Percentiles rank a stretch among this genome's conserved stretches.
Evolutionary conservation across 2,888 invertebrate species (phyloP).

Genomic region (Smittia sp.): DNA sequence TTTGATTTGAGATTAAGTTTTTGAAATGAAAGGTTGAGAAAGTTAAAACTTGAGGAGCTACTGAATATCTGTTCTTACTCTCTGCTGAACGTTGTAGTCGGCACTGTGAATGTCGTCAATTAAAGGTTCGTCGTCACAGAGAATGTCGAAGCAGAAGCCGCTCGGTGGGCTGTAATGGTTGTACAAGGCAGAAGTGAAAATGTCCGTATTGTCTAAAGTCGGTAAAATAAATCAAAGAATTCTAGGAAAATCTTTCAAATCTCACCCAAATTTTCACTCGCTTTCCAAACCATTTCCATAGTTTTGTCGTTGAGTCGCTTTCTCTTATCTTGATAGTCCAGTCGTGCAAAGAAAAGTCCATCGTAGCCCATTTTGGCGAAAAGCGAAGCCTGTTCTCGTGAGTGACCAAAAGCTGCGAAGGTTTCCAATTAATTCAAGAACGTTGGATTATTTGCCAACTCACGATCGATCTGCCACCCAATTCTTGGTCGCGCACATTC

Average conservation of each 20-base stretch:
- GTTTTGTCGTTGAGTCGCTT: conserved; percentile 58
- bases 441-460: too few relatives aligned
- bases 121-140: conserved; percentile 66
- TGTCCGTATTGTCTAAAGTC: conserved; percentile 53
- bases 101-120: conserved; percentile 61
- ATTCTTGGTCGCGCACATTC: conserved; percentile 69
- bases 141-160: conserved; percentile 71
- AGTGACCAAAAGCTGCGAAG: conserved; percentile 81
- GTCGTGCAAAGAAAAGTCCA: conserved; percentile 67
- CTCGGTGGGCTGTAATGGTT: conserved; percentile 67
- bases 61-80: too few relatives aligned
- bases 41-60: conserved; percentile 43
- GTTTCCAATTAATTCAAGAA: too few relatives aligned
- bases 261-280: conserved; percentile 56
- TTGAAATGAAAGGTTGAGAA: conserved; percentile 5
- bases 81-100: conserved; percentile 63
- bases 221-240: not conserved
- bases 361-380: conserved; percentile 68
- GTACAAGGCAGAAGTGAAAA: conserved; percentile 67
- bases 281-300: conserved; percentile 71
- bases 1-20: too few relatives aligned
- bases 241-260: conserved; percentile 43
- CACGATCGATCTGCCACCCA: conserved; percentile 83
- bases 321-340: conserved; percentile 66
- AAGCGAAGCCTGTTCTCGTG: conserved; percentile 63